Evolutionary conservation across 2,888 invertebrate genomes (phyloP), one percentile per base, ranked within the genome.

Genomic region (Cacoxenus indagator): DNA sequence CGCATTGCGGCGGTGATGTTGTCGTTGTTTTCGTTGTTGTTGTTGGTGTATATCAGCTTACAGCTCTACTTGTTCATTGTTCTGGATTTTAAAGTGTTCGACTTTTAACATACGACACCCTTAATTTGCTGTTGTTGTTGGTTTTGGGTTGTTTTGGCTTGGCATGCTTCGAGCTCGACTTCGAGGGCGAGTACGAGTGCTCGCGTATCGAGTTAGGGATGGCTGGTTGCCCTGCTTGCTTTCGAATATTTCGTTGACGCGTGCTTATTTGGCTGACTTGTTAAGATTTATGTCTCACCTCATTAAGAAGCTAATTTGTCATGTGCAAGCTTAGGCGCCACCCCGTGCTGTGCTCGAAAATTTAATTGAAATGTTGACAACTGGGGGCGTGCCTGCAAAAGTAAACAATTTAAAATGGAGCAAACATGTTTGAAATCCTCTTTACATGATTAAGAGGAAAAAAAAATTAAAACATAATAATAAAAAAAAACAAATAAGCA

Each of bases 231-330:
- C 43, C 45, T 11, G n/a, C n/a, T n/a, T 0, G 26, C 6, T 27
- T 19, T 51, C n/a, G 22, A 4, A 1, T 22, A 51, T 51, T 51
- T 51, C 9, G 51, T 19, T 29, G 65, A 19, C 19, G 31, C 31
- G 66, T 70, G 71, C 70, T 73, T 64, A 71, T 73, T 77, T 72
- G 75, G 70, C 76, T 75, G 72, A 43, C 64, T 71, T 75, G 82
- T 81, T 72, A 75, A 82, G 82, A 84, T 83, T 84, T 83, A 82
- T 82, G 84, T 82, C 82, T 76, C 75, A 78, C 72, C 84, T 81
- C 80, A 83, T 82, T 82, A 80, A 81, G 73, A 76, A 80, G 82
- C 80, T 82, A 82, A 82, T 84, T 84, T 84, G 80, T 82, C 82
- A 80, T 78, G 77, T 75, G 77, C 73, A 48, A 19, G 46, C 61